Evolutionary conservation across 2,797 vertebrate genomes (phyloP), one percentile per base, ranked within the genome.

Genomic region (Hoplostethus atlanticus): DNA sequence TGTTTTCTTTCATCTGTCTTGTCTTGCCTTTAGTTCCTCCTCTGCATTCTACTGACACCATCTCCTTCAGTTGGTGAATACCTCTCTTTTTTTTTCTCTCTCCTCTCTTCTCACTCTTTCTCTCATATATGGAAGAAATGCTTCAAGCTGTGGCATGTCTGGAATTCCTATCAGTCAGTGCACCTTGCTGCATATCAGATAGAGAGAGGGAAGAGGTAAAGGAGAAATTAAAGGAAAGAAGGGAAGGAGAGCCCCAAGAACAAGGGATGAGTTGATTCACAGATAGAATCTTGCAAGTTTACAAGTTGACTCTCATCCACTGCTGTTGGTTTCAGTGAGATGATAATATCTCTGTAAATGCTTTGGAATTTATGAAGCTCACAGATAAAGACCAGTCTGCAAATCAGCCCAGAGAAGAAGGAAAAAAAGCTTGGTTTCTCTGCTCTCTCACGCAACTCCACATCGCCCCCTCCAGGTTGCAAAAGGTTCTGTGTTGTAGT

Each of bases 181-280:
- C 89, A 93, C 88, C 90, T 91, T 90, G 84, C 86, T 87, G 72
- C 84, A 83, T 77, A 84, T 90, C 87, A 91, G 81, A 85, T 81
- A 65, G 40, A 53, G 57, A 56, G 81, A 83, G 68, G 80, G 84
- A 73, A 76, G 65, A 48, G 46, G 34, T 57, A 12, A 51, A 25
- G 44, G 61, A 70, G 77, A 82, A 68, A 68, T n/a, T 60, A 25
- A 28, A 7, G 13, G 57, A 60, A 76, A 73, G 28, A 65, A 65
- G 72, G 73, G 78, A 64, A 72, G 68, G 13, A 11, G 52, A 11
- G 12, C 11, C 5, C 13, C 16, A 71, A 46, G 40, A 42, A 42
- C 40, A 11, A 42, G 68, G 36, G 38, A 60, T 51, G 63, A 85
- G 28, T 28, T 46, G 76, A 78, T 57, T 53, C 76, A 55, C 50